These are phyloP conservation scores for Kobus ellipsiprymnus DNA, from an alignment of 2,113 vertebrate species.

Conservation along the genomic window DNA sequence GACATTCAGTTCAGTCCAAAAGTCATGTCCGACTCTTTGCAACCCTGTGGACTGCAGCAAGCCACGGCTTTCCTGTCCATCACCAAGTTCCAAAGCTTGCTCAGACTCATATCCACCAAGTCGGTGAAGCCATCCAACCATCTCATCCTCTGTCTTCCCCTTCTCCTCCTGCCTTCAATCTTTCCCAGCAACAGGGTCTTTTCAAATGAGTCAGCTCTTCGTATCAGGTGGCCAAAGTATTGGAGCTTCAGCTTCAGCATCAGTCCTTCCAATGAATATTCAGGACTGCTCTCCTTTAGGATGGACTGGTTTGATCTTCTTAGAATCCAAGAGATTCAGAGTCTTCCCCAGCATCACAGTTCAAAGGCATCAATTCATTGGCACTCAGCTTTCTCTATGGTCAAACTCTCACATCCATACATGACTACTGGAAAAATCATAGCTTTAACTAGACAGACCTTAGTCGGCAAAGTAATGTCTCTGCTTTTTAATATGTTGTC, in stretches of 20 bases:
- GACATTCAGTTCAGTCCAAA: neutral
- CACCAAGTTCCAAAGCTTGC: neutral
- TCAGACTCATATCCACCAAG: neutral
- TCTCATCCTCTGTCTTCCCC: neutral
- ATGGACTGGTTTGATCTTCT: neutral
- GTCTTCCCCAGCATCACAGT: neutral
- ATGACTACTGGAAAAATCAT: neutral
- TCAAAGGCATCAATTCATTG: neutral
- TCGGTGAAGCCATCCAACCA: neutral
- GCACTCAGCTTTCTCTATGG: neutral
- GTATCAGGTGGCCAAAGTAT: neutral
- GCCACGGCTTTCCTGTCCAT: neutral
- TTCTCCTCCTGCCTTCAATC: neutral
- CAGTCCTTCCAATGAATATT: neutral
- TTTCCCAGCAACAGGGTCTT: neutral
- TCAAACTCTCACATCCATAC: neutral
- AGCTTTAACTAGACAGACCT: neutral
- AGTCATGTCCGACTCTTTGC: fast-evolving
- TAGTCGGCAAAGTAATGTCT: neutral
- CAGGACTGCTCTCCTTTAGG: neutral
- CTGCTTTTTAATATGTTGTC: neutral
- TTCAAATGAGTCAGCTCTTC: neutral
- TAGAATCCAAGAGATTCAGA: neutral
- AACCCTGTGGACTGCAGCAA: neutral
- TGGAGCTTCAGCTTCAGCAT: neutral